phyloP scores from a whole-genome alignment of 2,113 vertebrate species.

The Melanerpes aurifrons region DNA sequence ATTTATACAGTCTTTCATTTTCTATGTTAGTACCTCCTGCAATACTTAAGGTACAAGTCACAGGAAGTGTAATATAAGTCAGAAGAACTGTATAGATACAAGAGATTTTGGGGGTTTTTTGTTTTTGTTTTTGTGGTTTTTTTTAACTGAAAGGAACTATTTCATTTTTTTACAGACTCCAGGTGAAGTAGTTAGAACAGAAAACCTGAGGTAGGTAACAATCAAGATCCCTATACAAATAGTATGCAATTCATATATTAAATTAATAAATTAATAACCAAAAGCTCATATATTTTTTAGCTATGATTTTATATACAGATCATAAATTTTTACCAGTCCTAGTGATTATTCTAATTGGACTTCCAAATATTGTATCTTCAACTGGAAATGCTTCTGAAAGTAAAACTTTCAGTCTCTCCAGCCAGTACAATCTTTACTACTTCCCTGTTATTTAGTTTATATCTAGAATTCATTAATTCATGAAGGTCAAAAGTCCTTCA shows the following conservation, averaged over 20 bases:
- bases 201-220: neutral
- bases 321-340: neutral
- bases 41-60: neutral
- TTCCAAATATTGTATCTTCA: neutral
- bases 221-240: neutral
- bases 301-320: neutral
- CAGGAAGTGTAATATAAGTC: neutral
- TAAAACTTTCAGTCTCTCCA: neutral
- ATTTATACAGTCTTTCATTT: neutral
- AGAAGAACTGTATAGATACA: too few relatives aligned
- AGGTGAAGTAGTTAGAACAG: neutral
- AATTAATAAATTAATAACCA: neutral
- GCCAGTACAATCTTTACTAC: neutral
- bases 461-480: constrained; percentile 16
- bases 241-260: neutral
- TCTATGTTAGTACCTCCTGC: neutral
- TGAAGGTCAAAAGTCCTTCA: constrained; percentile 46
- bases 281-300: neutral
- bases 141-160: neutral
- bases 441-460: constrained; percentile 1
- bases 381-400: neutral
- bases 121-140: neutral
- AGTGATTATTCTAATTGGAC: neutral
- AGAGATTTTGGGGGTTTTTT: neutral
- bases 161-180: neutral